Evolutionary conservation across 2,113 vertebrate species (phyloP).

Genomic region (Balaenoptera acutorostrata): DNA sequence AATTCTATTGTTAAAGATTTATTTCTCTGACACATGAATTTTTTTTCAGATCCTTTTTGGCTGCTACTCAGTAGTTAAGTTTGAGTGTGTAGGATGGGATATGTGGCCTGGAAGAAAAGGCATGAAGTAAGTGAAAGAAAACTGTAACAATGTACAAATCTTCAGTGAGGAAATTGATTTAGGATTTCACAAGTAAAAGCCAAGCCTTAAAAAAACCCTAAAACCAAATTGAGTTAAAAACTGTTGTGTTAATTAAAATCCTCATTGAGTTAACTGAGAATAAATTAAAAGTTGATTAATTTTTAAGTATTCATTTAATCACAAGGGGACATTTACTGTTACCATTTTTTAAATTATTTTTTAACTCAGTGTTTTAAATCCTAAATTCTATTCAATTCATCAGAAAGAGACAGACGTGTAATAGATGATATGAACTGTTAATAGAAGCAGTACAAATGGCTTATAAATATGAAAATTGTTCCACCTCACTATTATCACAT

Average conservation of each 20-base stretch:
- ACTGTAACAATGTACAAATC: not conserved
- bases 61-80: not conserved
- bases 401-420: not conserved
- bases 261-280: not conserved
- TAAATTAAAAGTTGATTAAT: conserved; percentile 4
- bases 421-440: not conserved
- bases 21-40: not conserved
- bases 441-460: not conserved
- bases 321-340: not conserved
- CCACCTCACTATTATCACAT: not conserved
- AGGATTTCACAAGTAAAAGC: not conserved
- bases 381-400: not conserved
- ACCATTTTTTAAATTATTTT: conserved; percentile 18
- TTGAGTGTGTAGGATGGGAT: not conserved
- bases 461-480: not conserved
- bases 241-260: conserved; percentile 31
- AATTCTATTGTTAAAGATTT: not conserved
- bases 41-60: not conserved
- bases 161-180: not conserved
- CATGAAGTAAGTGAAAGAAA: not conserved
- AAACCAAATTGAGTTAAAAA: not conserved
- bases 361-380: not conserved
- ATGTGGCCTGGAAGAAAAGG: not conserved
- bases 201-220: not conserved
- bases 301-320: conserved; percentile 29